Evolutionary conservation across 2,113 vertebrate species (phyloP).

Genomic region (Coptodon rendalli): DNA sequence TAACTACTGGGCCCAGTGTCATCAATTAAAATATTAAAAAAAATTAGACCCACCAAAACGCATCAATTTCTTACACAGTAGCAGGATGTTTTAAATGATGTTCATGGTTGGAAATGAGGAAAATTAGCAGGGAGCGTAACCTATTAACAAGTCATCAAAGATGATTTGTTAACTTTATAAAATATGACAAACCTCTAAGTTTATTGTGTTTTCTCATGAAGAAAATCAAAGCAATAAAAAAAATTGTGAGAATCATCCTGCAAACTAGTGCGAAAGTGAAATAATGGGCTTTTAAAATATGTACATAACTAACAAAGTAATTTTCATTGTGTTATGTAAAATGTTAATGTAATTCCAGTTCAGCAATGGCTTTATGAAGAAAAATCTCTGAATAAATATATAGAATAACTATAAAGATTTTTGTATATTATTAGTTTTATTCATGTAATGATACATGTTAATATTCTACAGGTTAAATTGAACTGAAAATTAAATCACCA

Average conservation of each 20-base stretch:
- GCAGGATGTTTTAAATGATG: neutral
- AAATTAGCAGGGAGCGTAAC: neutral
- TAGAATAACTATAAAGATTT: neutral
- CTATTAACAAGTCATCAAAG: constrained; percentile 6
- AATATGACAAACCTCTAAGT: neutral
- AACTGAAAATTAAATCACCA: neutral
- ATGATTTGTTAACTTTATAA: neutral
- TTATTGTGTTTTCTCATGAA: constrained; percentile 11
- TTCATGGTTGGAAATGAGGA: neutral
- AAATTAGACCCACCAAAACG: neutral
- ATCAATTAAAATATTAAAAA: neutral
- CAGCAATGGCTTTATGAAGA: neutral
- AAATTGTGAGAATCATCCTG: neutral
- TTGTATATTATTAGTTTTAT: neutral
- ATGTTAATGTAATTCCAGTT: neutral
- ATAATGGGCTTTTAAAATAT: neutral
- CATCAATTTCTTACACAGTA: neutral
- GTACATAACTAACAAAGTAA: neutral
- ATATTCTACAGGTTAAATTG: neutral
- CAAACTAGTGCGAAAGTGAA: neutral
- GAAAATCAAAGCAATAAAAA: neutral
- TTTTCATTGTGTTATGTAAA: neutral
- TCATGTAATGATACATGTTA: neutral
- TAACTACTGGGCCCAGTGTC: neutral
- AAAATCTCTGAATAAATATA: neutral